These are phyloP conservation scores for Ardeotis arabs DNA, from an alignment of 2,113 vertebrate genomes.

Conservation along the genomic window DNA sequence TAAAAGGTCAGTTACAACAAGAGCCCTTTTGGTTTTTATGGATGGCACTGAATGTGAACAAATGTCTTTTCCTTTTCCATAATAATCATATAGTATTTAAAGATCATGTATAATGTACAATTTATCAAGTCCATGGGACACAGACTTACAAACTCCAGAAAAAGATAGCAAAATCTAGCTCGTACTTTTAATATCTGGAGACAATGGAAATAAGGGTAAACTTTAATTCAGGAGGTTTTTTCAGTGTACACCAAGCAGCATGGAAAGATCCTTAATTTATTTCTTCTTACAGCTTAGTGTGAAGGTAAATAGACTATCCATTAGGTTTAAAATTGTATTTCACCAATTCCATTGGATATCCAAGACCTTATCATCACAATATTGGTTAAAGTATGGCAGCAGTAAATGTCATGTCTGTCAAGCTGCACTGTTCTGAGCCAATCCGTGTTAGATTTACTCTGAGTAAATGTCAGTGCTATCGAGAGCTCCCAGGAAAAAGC, in stretches of 20 bases:
- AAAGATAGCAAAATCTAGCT: background rate
- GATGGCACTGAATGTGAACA: background rate
- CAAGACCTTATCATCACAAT: constrained; percentile 76
- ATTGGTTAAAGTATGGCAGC: constrained; percentile 73
- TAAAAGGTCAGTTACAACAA: background rate
- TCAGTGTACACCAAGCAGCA: constrained; percentile 18
- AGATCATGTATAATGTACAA: background rate
- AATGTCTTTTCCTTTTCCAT: background rate
- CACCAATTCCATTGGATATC: constrained; percentile 70
- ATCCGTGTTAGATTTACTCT: constrained; percentile 76
- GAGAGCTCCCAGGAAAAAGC: constrained; percentile 70
- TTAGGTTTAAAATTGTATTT: constrained; percentile 76
- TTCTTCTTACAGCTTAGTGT: constrained; percentile 71
- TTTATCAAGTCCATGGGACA: constrained; percentile 3
- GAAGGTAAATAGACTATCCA: constrained; percentile 76
- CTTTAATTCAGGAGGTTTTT: constrained; percentile 60
- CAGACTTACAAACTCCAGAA: background rate
- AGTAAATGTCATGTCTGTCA: constrained; percentile 80
- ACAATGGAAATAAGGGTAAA: constrained; percentile 28
- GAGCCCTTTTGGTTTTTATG: background rate
- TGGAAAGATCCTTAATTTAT: constrained; percentile 69
- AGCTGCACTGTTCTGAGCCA: constrained; percentile 65
- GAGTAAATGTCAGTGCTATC: constrained; percentile 79
- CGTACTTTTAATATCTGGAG: background rate
- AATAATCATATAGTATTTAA: background rate